Evolutionary conservation across 2,113 vertebrate species (phyloP).

Genomic region (mouse (Mus musculus)): DNA sequence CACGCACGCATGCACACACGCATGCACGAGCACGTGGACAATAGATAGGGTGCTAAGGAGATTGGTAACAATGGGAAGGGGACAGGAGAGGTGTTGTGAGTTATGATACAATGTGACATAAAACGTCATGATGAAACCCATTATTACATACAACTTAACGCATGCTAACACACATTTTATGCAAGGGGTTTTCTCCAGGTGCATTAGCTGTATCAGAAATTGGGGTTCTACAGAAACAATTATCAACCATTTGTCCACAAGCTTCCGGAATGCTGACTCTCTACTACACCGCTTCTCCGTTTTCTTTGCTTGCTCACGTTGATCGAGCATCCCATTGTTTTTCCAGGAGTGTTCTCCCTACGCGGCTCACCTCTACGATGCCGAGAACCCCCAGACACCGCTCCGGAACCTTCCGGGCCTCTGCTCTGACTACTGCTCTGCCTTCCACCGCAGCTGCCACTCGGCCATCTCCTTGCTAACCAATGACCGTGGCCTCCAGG

Average conservation of each 20-base stretch:
- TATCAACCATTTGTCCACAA: not conserved
- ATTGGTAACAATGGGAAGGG: no score
- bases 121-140: not conserved
- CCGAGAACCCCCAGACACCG: constrained; percentile 89
- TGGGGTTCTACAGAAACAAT: not conserved
- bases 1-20: not conserved
- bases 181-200: not conserved
- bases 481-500: constrained; percentile 74
- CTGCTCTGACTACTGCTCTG: constrained; percentile 89
- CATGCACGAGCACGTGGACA: not conserved
- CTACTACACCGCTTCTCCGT: not conserved
- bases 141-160: not conserved
- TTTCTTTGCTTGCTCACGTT: not conserved
- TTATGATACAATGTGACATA: not conserved
- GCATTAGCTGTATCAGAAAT: not conserved
- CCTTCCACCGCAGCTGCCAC: constrained; percentile 87
- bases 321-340: not conserved
- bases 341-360: constrained; percentile 92
- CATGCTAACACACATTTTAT: not conserved
- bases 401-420: constrained; percentile 90
- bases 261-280: not conserved
- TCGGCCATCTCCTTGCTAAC: constrained; percentile 88
- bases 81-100: not conserved
- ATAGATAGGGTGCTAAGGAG: no score
- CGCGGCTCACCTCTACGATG: constrained; percentile 91